Conservation (phyloP, 2,888 invertebrate species). For the Apotomis capreana region DNA sequence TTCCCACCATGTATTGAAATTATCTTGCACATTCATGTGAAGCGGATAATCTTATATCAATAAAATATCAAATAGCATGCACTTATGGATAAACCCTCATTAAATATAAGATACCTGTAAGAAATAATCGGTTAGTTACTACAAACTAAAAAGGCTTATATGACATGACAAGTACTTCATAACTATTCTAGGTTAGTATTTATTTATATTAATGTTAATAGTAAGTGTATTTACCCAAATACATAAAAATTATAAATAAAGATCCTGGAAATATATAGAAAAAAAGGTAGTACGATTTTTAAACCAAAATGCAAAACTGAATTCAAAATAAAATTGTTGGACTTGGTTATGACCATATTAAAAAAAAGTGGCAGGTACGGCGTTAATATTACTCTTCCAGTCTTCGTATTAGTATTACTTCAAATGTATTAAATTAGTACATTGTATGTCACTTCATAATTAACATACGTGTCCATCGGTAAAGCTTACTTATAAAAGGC, state of each 20-base stretch:
- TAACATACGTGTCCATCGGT: too few species aligned
- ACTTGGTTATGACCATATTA: too few species aligned
- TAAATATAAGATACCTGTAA: conserved; percentile 9
- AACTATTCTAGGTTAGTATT: not conserved
- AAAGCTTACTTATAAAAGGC: too few species aligned
- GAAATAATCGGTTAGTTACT: conserved; percentile 10
- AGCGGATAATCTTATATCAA: conserved; percentile 9
- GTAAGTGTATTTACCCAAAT: not conserved
- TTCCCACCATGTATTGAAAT: not conserved
- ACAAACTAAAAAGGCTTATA: not conserved
- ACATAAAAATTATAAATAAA: not conserved
- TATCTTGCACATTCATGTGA: conserved; percentile 11
- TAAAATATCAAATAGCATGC: conserved; percentile 5
- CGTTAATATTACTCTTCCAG: too few species aligned
- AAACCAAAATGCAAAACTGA: too few species aligned
- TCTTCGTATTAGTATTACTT: too few species aligned
- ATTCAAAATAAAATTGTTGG: too few species aligned
- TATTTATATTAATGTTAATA: not conserved
- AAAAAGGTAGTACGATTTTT: too few species aligned
- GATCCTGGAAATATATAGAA: too few species aligned
- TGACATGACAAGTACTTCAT: not conserved
- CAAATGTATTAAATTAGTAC: too few species aligned
- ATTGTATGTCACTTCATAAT: too few species aligned
- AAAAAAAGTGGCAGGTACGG: too few species aligned
- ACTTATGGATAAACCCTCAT: conserved; percentile 7